These are phyloP conservation scores for Ganaspis sp. DNA, from an alignment of 1,140 invertebrate species.

Conservation along the genomic window DNA sequence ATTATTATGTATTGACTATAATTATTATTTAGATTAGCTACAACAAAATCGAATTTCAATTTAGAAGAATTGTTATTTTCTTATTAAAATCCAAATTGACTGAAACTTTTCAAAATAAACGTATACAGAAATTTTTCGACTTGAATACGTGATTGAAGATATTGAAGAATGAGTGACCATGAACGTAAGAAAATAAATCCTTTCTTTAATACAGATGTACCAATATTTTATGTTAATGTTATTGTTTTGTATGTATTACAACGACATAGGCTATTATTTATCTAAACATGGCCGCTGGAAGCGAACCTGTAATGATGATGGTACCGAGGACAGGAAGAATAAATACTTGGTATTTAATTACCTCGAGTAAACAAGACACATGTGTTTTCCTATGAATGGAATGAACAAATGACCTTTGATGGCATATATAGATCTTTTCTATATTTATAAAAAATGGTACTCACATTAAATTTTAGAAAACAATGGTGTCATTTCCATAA, in stretches of 20 bases:
- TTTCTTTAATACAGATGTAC: not conserved
- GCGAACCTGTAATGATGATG: not conserved
- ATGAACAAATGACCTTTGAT: not conserved
- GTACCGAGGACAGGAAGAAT: not conserved
- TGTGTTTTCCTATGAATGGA: slow-evolving; percentile 6
- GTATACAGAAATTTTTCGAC: no score
- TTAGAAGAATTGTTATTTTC: no score
- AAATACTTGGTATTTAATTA: not conserved
- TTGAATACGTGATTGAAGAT: no score
- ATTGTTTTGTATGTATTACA: not conserved
- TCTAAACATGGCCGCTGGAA: not conserved
- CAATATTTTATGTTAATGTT: not conserved
- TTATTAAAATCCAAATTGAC: no score
- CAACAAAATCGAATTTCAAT: no score
- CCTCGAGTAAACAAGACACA: not conserved
- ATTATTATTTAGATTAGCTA: no score
- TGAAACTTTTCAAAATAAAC: not conserved
- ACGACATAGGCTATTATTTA: not conserved
- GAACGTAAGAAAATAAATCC: slow-evolving; percentile 1
- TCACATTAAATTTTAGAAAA: no score
- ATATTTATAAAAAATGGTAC: not conserved
- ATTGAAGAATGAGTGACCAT: not conserved
- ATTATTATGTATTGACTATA: no score
- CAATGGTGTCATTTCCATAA: no score
- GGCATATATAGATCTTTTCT: not conserved